phyloP scores from a whole-genome alignment of 2,113 vertebrate genomes.

The Eretmochelys imbricata region DNA sequence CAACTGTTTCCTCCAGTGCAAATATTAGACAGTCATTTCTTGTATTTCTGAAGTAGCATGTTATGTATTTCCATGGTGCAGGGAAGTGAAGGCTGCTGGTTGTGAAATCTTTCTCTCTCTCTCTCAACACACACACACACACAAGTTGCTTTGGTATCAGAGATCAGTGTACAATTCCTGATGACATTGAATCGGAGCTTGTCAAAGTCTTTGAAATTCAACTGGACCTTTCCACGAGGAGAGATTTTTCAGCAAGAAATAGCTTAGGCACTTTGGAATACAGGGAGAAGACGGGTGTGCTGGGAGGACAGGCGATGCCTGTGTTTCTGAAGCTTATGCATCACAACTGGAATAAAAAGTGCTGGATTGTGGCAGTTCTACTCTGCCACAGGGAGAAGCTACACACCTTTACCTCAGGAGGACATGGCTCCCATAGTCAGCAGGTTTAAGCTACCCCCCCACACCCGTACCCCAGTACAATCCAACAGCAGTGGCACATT shows the following conservation, averaged over 20 bases:
- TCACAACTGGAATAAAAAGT: not conserved
- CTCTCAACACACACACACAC: not conserved
- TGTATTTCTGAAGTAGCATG: not conserved
- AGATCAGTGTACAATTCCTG: not conserved
- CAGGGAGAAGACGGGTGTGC: not conserved
- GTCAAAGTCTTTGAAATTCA: not conserved
- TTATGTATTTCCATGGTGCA: fast-evolving
- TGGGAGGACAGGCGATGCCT: not conserved
- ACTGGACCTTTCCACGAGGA: not conserved
- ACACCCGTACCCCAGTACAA: not conserved
- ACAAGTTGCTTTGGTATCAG: fast-evolving
- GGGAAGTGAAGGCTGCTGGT: fast-evolving
- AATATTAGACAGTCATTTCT: not conserved
- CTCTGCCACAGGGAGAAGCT: not conserved
- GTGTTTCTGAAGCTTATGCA: constrained; percentile 1
- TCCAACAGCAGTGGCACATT: fast-evolving
- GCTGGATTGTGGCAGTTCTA: not conserved
- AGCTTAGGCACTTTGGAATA: not conserved
- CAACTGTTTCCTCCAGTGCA: not conserved
- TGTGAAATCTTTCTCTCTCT: not conserved
- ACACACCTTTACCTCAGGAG: fast-evolving
- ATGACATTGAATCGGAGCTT: not conserved
- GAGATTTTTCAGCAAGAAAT: not conserved
- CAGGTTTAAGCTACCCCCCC: not conserved
- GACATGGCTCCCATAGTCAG: not conserved